phyloP scores from a whole-genome alignment of 2,113 vertebrate genomes.

The Zapus hudsonius region DNA sequence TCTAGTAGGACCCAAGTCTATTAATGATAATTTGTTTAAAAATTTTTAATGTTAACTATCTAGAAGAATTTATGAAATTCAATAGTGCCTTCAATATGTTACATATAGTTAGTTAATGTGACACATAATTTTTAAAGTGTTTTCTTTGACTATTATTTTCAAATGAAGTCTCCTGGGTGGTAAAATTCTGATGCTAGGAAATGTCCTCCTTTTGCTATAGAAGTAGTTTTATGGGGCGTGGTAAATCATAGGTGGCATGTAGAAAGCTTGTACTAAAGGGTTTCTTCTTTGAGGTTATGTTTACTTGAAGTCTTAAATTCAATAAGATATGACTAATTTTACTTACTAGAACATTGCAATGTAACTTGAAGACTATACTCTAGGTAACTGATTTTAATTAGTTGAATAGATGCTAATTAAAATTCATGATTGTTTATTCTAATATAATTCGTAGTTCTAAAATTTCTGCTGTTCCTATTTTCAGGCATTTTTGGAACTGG shows the following conservation, averaged over 20 bases:
- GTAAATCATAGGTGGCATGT: neutral
- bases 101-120: neutral
- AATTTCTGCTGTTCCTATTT: slow-evolving; percentile 58
- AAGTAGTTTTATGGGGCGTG: neutral
- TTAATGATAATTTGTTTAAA: neutral
- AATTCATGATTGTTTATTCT: slow-evolving; percentile 17
- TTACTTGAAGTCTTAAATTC: neutral
- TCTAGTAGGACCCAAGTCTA: neutral
- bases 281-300: neutral
- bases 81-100: neutral
- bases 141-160: neutral
- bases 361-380: neutral
- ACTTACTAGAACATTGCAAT: slow-evolving; percentile 14
- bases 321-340: neutral
- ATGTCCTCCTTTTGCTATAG: neutral
- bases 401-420: neutral
- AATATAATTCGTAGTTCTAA: slow-evolving; percentile 37
- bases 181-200: slow-evolving; percentile 33
- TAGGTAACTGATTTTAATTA: slow-evolving; percentile 1
- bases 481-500: slow-evolving; percentile 97
- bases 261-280: neutral
- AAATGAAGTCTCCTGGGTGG: neutral
- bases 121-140: neutral
- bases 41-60: neutral
- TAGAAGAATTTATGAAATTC: slow-evolving; percentile 22